phyloP scores from a whole-genome alignment of 2,888 invertebrate species.

The Tiliacea citrago region DNA sequence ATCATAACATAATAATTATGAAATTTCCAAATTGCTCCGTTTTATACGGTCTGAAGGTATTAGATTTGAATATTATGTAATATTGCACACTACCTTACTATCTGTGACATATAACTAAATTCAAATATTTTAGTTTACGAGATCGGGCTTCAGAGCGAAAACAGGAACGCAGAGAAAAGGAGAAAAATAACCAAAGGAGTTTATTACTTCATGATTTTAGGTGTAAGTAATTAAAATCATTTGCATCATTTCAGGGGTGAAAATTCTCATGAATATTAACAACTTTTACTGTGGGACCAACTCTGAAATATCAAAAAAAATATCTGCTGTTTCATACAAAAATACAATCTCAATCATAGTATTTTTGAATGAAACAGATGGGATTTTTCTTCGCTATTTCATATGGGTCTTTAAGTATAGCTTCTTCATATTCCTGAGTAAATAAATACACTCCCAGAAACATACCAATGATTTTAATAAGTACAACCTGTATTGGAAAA shows the following conservation, averaged over 20 bases:
- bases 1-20: background rate
- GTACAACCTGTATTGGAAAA: background rate
- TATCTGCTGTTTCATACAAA: background rate
- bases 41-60: background rate
- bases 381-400: background rate
- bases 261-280: slow-evolving; percentile 9
- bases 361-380: background rate
- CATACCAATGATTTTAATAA: background rate
- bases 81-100: background rate
- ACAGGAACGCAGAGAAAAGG: background rate
- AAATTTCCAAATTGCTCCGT: background rate
- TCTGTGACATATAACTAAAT: background rate
- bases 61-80: background rate
- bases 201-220: background rate
- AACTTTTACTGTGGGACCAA: background rate
- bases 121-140: background rate
- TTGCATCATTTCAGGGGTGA: background rate
- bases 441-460: background rate
- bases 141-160: background rate
- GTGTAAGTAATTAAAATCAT: background rate
- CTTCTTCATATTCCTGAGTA: slow-evolving; percentile 10
- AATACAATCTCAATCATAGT: background rate
- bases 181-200: background rate
- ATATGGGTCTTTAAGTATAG: background rate
- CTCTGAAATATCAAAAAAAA: background rate